Base-by-base conservation (phyloP, 2,797 vertebrate species). In the Mastacembelus armatus region DNA sequence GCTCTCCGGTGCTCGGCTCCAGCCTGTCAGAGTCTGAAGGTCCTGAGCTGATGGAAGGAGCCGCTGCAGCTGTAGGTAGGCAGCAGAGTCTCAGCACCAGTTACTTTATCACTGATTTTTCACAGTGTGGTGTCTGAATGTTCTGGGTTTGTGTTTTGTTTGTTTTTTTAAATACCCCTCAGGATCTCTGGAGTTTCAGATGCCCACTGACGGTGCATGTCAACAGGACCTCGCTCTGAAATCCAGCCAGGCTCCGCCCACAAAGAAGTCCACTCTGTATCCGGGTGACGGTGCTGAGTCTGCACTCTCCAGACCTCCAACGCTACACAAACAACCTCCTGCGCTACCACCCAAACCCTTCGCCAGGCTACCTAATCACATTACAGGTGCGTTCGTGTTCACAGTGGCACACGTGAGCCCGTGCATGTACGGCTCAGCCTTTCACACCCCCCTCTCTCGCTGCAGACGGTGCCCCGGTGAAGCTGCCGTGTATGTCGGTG, bases 321-420 rank as follows among this genome's bases (percentile, higher is more conserved):
- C 92, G 79, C 92, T 95, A 80, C 95, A 94, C 92, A 99, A 98
- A 92, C 96, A 98, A 81, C 96, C 97, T 87, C 98, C 98, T 21
- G 96, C 96, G 84, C 94, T 96, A 85, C 96, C 95, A 84, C 98
- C 98, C 84, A 99, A 99, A 92, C 98, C 98, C 80, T 96, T 96
- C 89, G 89, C 91, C 94, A 95, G 97, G 93, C 94, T 98, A 87
- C 94, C 95, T 83, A 97, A 95, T 91, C 96, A 98, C 89, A 93
- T 97, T 62, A 90, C 95, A 92, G 97, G 89, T 85, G 14, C 0
- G 36, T 24, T 3, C 16, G 1, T 14, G 15, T 36, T 29, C 9
- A 9, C 7, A 0, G 7, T 9, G 3, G 32, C 5, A 2, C 21
- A 2, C 15, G 10, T 6, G 16, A 3, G 19, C 27, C 3, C 10